A percentile compares a stretch with the other conserved stretches of the same genome.
Evolutionary conservation across 2,113 vertebrate species (phyloP).

Genomic region (Muntiacus muntjak): DNA sequence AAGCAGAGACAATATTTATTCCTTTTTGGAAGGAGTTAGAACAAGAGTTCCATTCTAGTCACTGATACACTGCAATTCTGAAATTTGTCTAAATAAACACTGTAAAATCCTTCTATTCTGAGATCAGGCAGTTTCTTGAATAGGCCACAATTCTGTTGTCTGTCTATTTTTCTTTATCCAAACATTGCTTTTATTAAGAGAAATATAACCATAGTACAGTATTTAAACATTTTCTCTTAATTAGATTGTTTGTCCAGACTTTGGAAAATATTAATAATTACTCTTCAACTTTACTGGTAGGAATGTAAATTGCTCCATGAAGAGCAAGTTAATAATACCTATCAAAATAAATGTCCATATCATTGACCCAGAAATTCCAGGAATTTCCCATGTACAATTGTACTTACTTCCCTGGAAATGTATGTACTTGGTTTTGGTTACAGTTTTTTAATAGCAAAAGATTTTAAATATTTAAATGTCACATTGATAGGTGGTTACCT

Average conservation of each 20-base stretch:
- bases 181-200: not conserved
- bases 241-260: not conserved
- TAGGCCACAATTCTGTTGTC: not conserved
- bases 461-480: not conserved
- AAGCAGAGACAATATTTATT: not conserved
- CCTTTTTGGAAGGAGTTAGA: not conserved
- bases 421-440: not conserved
- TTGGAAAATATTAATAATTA: not conserved
- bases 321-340: not conserved
- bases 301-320: not conserved
- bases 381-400: not conserved
- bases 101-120: not conserved
- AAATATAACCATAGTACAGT: not conserved
- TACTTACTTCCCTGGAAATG: not conserved
- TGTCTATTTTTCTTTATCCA: not conserved
- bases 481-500: not conserved
- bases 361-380: not conserved
- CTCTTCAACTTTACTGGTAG: not conserved
- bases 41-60: not conserved
- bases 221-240: not conserved
- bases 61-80: not conserved
- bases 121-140: not conserved
- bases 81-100: not conserved
- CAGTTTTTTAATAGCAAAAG: not conserved
- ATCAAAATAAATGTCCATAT: not conserved